These are phyloP conservation scores for Ophion costatus DNA, from an alignment of 2,888 invertebrate genomes.

Conservation along the genomic window DNA sequence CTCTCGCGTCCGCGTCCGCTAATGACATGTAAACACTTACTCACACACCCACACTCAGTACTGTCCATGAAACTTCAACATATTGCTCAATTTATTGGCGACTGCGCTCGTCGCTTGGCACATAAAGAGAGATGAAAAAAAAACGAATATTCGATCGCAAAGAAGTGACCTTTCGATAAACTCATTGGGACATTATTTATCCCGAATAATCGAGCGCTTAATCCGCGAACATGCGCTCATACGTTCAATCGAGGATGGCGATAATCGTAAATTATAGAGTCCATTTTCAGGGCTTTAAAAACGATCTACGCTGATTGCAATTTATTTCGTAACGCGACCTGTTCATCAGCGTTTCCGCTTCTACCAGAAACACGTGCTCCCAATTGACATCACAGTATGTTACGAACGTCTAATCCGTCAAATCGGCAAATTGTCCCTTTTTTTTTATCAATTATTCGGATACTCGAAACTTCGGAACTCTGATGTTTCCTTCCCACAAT, in stretches of 20 bases:
- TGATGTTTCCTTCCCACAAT: not conserved
- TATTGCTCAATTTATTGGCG: slow-evolving; percentile 40
- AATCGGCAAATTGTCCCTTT: not conserved
- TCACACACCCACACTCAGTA: not conserved
- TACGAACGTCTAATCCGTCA: not conserved
- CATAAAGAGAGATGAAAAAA: slow-evolving; percentile 1
- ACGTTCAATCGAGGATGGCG: not conserved
- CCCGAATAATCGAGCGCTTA: slow-evolving; percentile 8
- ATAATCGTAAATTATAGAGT: not conserved
- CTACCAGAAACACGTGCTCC: not conserved
- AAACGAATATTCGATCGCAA: not conserved
- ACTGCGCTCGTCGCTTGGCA: not conserved
- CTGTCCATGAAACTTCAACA: slow-evolving; percentile 18
- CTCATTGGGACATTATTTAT: slow-evolving; percentile 27
- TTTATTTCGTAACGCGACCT: not conserved
- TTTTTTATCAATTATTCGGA: not conserved
- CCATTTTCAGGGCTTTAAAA: not conserved
- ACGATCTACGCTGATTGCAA: not conserved
- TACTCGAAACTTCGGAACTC: not conserved
- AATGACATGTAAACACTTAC: slow-evolving; percentile 62
- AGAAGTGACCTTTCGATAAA: slow-evolving; percentile 1
- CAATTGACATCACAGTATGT: not conserved
- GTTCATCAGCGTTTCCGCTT: not conserved
- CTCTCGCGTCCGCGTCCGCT: not conserved
- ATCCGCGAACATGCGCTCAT: not conserved